Evolutionary conservation across 2,113 vertebrate species (phyloP), one percentile per base, ranked within the genome.

Genomic region (Blennius ocellaris): DNA sequence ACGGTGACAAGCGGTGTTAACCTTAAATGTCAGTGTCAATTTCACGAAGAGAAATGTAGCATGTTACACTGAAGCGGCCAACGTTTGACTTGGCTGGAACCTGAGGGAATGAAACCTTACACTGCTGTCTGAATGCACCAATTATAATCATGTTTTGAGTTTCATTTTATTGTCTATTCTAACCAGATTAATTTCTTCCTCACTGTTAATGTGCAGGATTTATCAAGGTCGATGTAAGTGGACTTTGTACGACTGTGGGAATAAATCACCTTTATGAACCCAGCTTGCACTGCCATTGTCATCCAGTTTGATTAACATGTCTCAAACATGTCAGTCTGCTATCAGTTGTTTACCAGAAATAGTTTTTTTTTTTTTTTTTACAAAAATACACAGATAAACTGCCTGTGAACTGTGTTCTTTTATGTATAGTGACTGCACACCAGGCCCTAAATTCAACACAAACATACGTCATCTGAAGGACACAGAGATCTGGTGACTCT

Each of bases 1-100:
- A 84, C 82, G 83, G 75, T 78, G 89, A 89, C 84, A 84, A 83
- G 84, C 69, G 8, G 74, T 78, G 87, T 88, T 90, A 89, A 88
- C 85, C 87, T 81, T 78, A 74, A 87, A 85, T 73, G 89, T 90
- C 87, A 82, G 58, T 21, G 65, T 89, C 71, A 80, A 76, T 90
- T 87, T 82, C 8, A 52, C 76, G 57, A 30, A 74, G 64, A 86
- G 83, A 73, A 57, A 53, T 51, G 47, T 69, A 60, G 57, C 64
- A 52, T 63, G 16, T 78, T 86, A 74, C 48, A 54, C 54, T 43
- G 61, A 45, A 49, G 16, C 0, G 9, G 85, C 77, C 78, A 82
- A 76, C 66, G 36, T 83, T 81, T 84, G 61, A 48, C 49, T 87
- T 84, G 82, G 82, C 77, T 69, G 48, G 9, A 51, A 41, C 39